Percentiles rank a stretch among this genome's conserved stretches.
Evolutionary conservation across 2,888 invertebrate species (phyloP).

Genomic region (Zaprionus bogoriensis): DNA sequence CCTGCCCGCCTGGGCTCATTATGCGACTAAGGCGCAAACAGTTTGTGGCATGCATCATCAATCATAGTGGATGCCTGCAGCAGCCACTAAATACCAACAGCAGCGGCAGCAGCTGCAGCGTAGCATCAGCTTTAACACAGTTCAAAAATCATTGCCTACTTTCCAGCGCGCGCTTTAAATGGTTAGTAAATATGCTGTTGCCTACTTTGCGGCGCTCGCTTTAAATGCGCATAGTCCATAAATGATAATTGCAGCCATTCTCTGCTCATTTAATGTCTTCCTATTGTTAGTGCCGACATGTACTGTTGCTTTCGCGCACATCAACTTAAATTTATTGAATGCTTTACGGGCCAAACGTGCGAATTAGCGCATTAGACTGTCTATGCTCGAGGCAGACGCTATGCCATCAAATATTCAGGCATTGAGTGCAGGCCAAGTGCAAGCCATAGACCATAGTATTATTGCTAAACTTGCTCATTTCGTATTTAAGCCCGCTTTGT

Average conservation of each 20-base stretch:
- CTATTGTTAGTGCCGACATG: not conserved
- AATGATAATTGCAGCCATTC: not conserved
- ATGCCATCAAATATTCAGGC: slow-evolving; percentile 37
- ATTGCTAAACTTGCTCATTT: slow-evolving; percentile 1
- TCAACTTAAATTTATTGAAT: slow-evolving; percentile 13
- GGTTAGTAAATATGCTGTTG: not conserved
- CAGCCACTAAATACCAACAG: slow-evolving; percentile 10
- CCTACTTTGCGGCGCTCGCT: slow-evolving; percentile 17
- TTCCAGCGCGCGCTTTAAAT: not conserved
- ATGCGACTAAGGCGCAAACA: not conserved
- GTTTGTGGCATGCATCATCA: slow-evolving; percentile 22
- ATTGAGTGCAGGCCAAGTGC: slow-evolving; percentile 25
- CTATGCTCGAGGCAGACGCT: slow-evolving; percentile 12
- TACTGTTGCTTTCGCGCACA: not conserved
- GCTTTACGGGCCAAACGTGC: not conserved
- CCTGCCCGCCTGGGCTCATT: slow-evolving; percentile 43
- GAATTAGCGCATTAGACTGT: slow-evolving; percentile 27
- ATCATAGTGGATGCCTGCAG: slow-evolving; percentile 39
- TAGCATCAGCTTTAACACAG: not conserved
- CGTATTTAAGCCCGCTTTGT: slow-evolving; percentile 19
- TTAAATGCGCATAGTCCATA: not conserved
- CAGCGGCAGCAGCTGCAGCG: not conserved
- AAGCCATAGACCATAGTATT: too few species aligned
- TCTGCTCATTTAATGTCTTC: not conserved
- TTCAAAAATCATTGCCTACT: not conserved